Percentiles rank a stretch among this genome's conserved stretches.
Evolutionary conservation across 2,113 vertebrate genomes (phyloP).

Genomic region (Oncorhynchus keta): DNA sequence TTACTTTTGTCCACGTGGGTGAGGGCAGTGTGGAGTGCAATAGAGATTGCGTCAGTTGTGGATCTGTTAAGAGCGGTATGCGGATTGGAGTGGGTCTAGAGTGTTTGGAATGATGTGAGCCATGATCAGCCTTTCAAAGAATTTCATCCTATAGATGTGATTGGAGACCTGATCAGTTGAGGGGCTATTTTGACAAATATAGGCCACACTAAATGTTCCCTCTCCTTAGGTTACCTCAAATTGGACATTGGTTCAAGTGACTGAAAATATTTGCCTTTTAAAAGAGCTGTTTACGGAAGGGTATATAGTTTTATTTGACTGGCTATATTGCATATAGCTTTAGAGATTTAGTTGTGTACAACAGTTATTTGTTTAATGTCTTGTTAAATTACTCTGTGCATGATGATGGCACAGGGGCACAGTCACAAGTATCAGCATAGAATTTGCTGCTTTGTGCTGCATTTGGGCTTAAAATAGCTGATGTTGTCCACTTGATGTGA

Average conservation of each 20-base stretch:
- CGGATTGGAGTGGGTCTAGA: too few species aligned
- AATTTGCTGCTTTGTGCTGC: neutral
- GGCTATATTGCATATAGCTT: neutral
- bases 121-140: too few species aligned
- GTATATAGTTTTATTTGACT: neutral
- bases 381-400: neutral
- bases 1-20: too few species aligned
- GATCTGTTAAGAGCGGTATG: too few species aligned
- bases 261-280: neutral
- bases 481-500: slow-evolving; percentile 10
- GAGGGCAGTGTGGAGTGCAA: too few species aligned
- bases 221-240: too few species aligned
- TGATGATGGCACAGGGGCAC: neutral
- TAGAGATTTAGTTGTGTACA: neutral
- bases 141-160: too few species aligned
- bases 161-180: slow-evolving; percentile 8
- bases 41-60: too few species aligned
- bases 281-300: neutral
- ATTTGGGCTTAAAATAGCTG: neutral
- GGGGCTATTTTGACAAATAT: neutral
- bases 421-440: neutral
- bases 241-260: neutral
- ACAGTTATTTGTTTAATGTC: neutral
- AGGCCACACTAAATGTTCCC: too few species aligned
- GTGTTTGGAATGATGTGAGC: too few species aligned